A percentile compares a stretch with the other conserved stretches of the same genome.
phyloP scores from a whole-genome alignment of 2,113 vertebrate species.

The Gymnorhina tibicen region DNA sequence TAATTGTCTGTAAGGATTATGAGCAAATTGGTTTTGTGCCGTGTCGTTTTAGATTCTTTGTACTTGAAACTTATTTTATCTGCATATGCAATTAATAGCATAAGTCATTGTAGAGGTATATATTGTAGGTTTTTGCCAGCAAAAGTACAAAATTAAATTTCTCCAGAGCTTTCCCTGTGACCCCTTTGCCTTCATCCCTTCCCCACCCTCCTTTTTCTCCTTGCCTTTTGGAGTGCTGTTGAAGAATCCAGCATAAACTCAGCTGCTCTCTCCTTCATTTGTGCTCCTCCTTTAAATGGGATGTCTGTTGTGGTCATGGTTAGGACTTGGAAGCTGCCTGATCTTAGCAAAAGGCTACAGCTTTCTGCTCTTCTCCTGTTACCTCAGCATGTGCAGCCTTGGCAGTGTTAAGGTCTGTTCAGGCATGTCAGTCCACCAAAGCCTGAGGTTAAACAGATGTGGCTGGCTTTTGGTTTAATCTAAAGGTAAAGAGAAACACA shows the following conservation, averaged over 20 bases:
- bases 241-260: not conserved
- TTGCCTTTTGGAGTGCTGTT: not conserved
- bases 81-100: not conserved
- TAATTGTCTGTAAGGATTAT: not conserved
- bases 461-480: not conserved
- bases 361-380: constrained; percentile 3
- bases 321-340: not conserved
- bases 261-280: not conserved
- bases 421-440: constrained; percentile 29
- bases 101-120: not conserved
- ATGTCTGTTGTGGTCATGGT: constrained; percentile 13
- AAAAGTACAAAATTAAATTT: not conserved
- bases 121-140: not conserved
- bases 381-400: constrained; percentile 1
- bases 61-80: not conserved
- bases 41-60: not conserved
- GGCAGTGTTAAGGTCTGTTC: not conserved
- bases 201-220: not conserved
- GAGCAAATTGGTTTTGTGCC: not conserved
- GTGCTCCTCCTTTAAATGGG: not conserved
- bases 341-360: not conserved
- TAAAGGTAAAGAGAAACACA: not conserved
- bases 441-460: constrained; percentile 35
- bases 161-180: not conserved
- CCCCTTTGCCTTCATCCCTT: not conserved